phyloP scores from a whole-genome alignment of 2,113 vertebrate genomes.

The Anguilla rostrata region DNA sequence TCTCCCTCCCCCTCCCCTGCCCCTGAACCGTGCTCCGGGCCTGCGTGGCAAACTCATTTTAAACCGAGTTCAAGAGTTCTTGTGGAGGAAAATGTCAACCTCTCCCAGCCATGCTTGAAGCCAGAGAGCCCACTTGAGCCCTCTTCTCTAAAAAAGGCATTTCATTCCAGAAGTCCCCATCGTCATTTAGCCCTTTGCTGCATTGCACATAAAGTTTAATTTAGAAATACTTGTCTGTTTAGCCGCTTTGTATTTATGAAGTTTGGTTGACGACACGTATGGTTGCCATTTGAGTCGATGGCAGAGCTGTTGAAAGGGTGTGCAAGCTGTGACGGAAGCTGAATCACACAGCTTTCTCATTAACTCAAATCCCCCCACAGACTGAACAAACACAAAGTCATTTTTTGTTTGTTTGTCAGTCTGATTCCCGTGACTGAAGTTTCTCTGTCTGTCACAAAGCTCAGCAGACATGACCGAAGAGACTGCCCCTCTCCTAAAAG shows the following conservation, averaged over 20 bases:
- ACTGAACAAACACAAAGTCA: background rate
- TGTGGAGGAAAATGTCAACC: background rate
- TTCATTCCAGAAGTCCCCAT: background rate
- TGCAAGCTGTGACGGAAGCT: background rate
- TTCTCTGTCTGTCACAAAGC: background rate
- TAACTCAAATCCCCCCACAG: constrained; percentile 3
- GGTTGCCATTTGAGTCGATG: background rate
- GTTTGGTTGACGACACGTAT: background rate
- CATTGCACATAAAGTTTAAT: background rate
- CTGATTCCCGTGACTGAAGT: constrained; percentile 2
- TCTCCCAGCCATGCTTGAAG: background rate
- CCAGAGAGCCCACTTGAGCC: background rate
- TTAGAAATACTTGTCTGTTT: background rate
- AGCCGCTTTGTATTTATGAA: background rate
- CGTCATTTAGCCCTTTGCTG: background rate
- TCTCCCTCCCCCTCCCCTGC: background rate
- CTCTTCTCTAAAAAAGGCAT: background rate
- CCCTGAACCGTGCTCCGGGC: background rate
- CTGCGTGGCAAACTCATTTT: background rate
- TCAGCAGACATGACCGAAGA: background rate
- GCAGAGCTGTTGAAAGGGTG: background rate
- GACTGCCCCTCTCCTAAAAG: background rate
- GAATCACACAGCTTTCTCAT: background rate
- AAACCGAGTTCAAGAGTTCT: background rate
- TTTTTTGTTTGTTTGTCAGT: constrained; percentile 1